phyloP scores from a whole-genome alignment of 1,140 invertebrate genomes.

The Camponotus floridanus region DNA sequence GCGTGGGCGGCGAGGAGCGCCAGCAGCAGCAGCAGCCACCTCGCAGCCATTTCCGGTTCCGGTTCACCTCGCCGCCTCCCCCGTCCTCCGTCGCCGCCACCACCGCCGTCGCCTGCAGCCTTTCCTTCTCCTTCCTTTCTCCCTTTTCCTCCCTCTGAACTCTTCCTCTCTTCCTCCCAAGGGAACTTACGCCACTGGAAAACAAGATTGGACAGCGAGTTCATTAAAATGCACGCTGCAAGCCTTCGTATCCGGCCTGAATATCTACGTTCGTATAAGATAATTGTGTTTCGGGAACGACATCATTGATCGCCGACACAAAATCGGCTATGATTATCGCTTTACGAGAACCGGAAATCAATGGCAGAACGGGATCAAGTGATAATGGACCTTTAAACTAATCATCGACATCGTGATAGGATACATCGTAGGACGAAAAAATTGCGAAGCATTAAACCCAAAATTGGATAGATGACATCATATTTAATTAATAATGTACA shows the following conservation, averaged over 20 bases:
- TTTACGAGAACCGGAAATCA: neutral
- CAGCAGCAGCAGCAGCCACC: conserved; percentile 82
- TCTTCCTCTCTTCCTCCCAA: conserved; percentile 41
- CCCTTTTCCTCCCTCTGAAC: neutral
- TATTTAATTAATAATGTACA: too few relatives aligned
- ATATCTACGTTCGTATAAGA: conserved; percentile 56
- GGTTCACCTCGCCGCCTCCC: conserved; percentile 70
- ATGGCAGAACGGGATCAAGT: neutral
- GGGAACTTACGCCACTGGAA: conserved; percentile 74
- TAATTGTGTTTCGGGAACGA: conserved; percentile 29
- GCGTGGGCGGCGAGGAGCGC: conserved; percentile 77
- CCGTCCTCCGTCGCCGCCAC: conserved; percentile 47
- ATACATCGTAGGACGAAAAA: neutral
- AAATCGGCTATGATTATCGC: conserved; percentile 26
- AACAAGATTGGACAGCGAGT: conserved; percentile 76
- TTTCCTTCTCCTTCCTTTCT: conserved; percentile 14
- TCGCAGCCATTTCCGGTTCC: conserved; percentile 80
- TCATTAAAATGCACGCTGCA: conserved; percentile 78
- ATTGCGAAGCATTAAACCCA: neutral
- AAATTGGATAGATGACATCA: neutral
- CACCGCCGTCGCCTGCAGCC: conserved; percentile 41
- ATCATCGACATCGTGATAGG: neutral
- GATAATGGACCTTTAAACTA: conserved; percentile 14
- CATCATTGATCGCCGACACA: conserved; percentile 11
- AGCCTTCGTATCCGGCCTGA: conserved; percentile 67